Conservation (phyloP, 2,888 invertebrate genomes). For the Taphrorychus bicolor region DNA sequence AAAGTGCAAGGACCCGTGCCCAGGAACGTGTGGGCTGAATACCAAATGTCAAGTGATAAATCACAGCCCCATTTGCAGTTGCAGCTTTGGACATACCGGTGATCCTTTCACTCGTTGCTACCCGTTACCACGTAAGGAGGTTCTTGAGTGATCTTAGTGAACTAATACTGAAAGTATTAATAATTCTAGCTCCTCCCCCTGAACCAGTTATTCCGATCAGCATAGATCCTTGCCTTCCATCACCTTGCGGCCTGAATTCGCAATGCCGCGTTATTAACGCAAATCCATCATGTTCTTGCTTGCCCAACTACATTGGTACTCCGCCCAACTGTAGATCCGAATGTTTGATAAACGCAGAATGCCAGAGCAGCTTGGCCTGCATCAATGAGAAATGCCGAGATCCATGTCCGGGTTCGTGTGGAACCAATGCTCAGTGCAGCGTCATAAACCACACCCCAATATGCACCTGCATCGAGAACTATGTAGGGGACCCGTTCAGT, state of each 20-base stretch:
- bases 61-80: slow-evolving; percentile 76
- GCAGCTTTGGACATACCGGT: slow-evolving; percentile 70
- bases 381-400: slow-evolving; percentile 76
- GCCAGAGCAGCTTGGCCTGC: slow-evolving; percentile 74
- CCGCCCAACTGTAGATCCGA: slow-evolving; percentile 82
- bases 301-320: slow-evolving; percentile 73
- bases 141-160: neutral
- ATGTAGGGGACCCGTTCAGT: slow-evolving; percentile 78
- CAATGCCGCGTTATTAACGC: slow-evolving; percentile 73
- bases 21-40: slow-evolving; percentile 73
- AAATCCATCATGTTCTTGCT: slow-evolving; percentile 76
- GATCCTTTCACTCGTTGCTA: slow-evolving; percentile 72
- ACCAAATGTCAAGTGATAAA: slow-evolving; percentile 77
- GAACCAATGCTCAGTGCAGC: slow-evolving; percentile 73
- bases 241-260: slow-evolving; percentile 81
- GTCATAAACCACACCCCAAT: slow-evolving; percentile 80
- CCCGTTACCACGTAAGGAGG: slow-evolving; percentile 57
- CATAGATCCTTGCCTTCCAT: slow-evolving; percentile 76
- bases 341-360: slow-evolving; percentile 77
- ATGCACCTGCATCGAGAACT: slow-evolving; percentile 75
- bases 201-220: slow-evolving; percentile 49
- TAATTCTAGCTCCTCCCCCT: slow-evolving; percentile 47
- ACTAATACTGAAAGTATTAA: slow-evolving; percentile 2
- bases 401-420: slow-evolving; percentile 81
- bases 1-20: slow-evolving; percentile 77